Evolutionary conservation across 2,888 invertebrate species (phyloP).

Genomic region (Drosophila kambysellisi): DNA sequence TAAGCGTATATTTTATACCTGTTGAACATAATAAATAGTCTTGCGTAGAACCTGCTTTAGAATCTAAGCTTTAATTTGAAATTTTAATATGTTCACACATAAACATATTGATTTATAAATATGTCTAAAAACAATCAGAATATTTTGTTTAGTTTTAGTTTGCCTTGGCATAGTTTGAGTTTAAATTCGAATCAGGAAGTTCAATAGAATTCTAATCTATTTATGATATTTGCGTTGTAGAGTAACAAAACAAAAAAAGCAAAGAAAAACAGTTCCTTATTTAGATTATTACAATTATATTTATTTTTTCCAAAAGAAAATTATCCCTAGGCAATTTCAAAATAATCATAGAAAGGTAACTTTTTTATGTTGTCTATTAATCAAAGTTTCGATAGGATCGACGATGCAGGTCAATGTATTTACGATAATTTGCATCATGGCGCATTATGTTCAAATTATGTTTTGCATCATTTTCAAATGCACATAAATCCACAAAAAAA

Average conservation of each 20-base stretch:
- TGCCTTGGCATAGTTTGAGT: constrained; percentile 45
- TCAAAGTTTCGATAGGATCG: neutral
- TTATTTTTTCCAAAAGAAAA: neutral
- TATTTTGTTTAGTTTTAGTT: neutral
- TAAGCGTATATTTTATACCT: neutral
- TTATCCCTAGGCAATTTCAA: neutral
- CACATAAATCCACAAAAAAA: constrained; percentile 19
- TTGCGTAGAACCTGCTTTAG: neutral
- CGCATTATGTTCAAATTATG: constrained; percentile 59
- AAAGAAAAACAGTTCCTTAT: neutral
- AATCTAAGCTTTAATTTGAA: neutral
- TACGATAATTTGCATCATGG: constrained; percentile 68
- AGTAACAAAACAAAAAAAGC: neutral
- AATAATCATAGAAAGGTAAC: neutral
- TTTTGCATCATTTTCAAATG: constrained; percentile 61
- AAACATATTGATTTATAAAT: constrained; percentile 12
- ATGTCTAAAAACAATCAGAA: constrained; percentile 4
- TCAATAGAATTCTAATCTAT: constrained; percentile 5
- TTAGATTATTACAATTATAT: neutral
- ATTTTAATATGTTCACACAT: constrained; percentile 13
- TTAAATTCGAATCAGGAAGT: constrained; percentile 30
- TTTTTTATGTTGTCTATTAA: neutral
- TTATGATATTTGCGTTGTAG: neutral
- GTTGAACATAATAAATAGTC: neutral
- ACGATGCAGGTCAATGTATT: constrained; percentile 71